Percentiles rank a stretch among this genome's conserved stretches.
These are phyloP conservation scores for Kradibia gibbosae DNA, from an alignment of 1,140 invertebrate genomes.

Conservation along the genomic window DNA sequence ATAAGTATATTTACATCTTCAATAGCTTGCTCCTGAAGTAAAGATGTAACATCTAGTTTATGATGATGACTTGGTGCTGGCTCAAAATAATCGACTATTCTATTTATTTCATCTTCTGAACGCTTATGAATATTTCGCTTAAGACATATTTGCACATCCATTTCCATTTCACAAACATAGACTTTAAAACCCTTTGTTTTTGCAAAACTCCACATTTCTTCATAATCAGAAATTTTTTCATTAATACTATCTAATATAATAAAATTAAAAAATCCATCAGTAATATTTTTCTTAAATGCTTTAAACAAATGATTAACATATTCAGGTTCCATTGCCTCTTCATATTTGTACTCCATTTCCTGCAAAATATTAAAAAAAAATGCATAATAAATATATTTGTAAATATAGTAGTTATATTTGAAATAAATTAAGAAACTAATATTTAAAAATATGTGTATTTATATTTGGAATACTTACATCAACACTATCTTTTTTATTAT, in stretches of 20 bases:
- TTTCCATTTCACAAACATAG: slow-evolving; percentile 90
- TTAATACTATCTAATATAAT: slow-evolving; percentile 93
- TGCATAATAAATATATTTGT: not conserved
- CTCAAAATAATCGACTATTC: slow-evolving; percentile 85
- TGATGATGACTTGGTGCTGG: slow-evolving; percentile 80
- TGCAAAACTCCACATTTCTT: slow-evolving; percentile 90
- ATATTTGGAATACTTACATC: slow-evolving; percentile 71
- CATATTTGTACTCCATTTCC: slow-evolving; percentile 94
- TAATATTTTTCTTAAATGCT: slow-evolving; percentile 93
- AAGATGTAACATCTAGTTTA: slow-evolving; percentile 83
- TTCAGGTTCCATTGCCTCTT: slow-evolving; percentile 85
- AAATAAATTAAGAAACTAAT: slow-evolving; percentile 42
- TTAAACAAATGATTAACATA: slow-evolving; percentile 89
- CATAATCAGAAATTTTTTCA: slow-evolving; percentile 85
- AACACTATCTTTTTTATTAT: slow-evolving; percentile 81
- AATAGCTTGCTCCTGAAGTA: slow-evolving; percentile 86
- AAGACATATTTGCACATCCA: slow-evolving; percentile 83
- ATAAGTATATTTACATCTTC: slow-evolving; percentile 73
- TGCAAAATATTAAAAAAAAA: slow-evolving; percentile 58
- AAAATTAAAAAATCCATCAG: slow-evolving; percentile 93
- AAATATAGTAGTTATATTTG: not conserved
- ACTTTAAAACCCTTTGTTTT: slow-evolving; percentile 92
- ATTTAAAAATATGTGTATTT: slow-evolving; percentile 37
- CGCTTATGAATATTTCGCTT: slow-evolving; percentile 90
- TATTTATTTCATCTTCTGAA: slow-evolving; percentile 84